Percentiles rank a stretch among this genome's conserved stretches.
phyloP scores from a whole-genome alignment of 2,113 vertebrate genomes.

The Rhabdomys dilectus region DNA sequence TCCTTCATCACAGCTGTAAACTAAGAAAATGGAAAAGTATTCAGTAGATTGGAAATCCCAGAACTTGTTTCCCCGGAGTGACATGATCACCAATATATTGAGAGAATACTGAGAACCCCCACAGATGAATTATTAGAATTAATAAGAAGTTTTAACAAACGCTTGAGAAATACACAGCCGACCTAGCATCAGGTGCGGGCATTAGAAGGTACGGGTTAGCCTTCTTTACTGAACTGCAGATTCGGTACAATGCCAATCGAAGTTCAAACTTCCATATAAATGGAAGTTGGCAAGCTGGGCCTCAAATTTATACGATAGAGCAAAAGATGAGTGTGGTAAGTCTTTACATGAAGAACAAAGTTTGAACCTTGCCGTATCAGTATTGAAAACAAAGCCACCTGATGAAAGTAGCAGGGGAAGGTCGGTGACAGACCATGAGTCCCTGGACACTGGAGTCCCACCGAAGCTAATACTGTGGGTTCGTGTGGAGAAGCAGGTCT shows the following conservation, averaged over 20 bases:
- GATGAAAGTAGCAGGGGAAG: neutral
- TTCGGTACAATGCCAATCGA: neutral
- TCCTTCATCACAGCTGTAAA: neutral
- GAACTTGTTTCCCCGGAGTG: neutral
- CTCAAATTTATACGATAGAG: neutral
- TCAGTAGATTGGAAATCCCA: neutral
- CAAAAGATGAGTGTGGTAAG: neutral
- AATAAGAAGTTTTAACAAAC: neutral
- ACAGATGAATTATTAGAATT: neutral
- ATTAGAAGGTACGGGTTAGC: neutral
- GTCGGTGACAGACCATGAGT: too few species aligned
- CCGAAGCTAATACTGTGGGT: neutral
- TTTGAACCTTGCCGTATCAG: neutral
- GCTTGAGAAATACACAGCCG: neutral
- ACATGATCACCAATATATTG: neutral
- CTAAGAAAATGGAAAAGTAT: neutral
- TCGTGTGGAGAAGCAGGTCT: neutral
- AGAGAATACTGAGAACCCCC: neutral
- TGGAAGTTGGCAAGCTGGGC: neutral
- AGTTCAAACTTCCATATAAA: neutral
- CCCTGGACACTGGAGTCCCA: neutral
- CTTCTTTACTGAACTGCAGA: neutral
- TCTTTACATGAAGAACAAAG: neutral
- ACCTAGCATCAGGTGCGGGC: neutral
- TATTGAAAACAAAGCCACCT: neutral